phyloP scores from a whole-genome alignment of 2,113 vertebrate genomes.

The Solea senegalensis region DNA sequence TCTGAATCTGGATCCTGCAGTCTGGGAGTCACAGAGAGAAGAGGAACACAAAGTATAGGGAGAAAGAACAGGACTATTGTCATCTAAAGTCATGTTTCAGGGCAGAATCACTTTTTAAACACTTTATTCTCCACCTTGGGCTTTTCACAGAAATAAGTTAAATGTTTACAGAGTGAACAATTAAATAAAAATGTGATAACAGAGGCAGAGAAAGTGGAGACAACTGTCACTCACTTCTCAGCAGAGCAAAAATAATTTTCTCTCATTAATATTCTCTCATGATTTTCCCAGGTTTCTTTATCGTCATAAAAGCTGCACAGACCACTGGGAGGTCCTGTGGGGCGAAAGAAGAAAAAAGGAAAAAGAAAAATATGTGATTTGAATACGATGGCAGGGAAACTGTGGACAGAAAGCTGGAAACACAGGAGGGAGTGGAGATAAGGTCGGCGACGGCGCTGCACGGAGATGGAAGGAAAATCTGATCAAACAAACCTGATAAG shows the following conservation, averaged over 20 bases:
- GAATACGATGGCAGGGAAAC: constrained; percentile 56
- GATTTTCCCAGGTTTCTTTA: constrained; percentile 50
- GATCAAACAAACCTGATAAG: constrained; percentile 58
- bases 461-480: constrained; percentile 40
- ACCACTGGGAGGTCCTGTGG: constrained; percentile 51
- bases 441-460: constrained; percentile 5
- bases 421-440: constrained; percentile 32
- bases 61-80: too few relatives aligned
- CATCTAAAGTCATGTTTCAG: too few relatives aligned
- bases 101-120: too few relatives aligned
- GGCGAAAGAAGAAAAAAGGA: constrained; percentile 10
- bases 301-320: constrained; percentile 50
- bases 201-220: constrained; percentile 9
- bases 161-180: background rate
- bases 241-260: constrained; percentile 57
- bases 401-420: constrained; percentile 25
- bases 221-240: constrained; percentile 42
- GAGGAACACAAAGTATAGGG: too few relatives aligned
- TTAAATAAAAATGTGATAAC: background rate
- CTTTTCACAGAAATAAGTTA: too few relatives aligned
- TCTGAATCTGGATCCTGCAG: too few relatives aligned
- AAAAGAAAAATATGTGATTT: constrained; percentile 53
- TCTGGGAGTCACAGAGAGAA: too few relatives aligned
- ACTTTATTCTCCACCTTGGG: too few relatives aligned
- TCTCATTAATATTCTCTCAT: constrained; percentile 54